Evolutionary conservation across 2,888 invertebrate genomes (phyloP).

Genomic region (Tenthredo notha): DNA sequence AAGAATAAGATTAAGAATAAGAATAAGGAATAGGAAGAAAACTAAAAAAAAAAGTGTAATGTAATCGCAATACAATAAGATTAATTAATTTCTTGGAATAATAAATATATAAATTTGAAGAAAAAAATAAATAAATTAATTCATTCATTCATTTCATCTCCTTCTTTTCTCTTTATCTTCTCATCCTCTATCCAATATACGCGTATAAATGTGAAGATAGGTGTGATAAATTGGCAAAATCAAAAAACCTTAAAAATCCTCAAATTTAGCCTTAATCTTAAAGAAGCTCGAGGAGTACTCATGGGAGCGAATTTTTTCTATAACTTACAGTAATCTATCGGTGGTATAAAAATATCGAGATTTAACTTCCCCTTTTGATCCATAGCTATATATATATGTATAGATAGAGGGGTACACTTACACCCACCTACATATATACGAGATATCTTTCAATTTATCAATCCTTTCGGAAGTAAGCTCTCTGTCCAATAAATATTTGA

Average conservation of each 20-base stretch:
- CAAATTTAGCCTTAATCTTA: not conserved
- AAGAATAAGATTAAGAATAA: not conserved
- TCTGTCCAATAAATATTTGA: conserved; percentile 23
- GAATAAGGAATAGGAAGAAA: too few relatives aligned
- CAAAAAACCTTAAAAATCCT: not conserved
- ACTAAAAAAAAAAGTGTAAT: not conserved
- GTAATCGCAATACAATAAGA: conserved; percentile 3
- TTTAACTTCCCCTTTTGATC: not conserved
- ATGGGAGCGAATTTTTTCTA: not conserved
- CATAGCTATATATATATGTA: not conserved
- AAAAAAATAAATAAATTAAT: not conserved
- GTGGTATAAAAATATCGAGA: not conserved
- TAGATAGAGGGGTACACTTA: too few relatives aligned
- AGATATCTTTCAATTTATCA: conserved; percentile 32
- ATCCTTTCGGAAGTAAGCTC: conserved; percentile 25
- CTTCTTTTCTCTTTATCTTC: not conserved
- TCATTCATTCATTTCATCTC: too few relatives aligned
- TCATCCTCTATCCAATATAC: too few relatives aligned
- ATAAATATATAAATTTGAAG: not conserved
- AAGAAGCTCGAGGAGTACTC: not conserved
- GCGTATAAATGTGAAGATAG: too few relatives aligned
- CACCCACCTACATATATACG: not conserved
- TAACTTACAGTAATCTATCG: not conserved
- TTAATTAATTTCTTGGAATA: not conserved
- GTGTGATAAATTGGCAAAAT: not conserved